phyloP scores from a whole-genome alignment of 2,797 vertebrate genomes.

The Oceanodroma leucorhoa region DNA sequence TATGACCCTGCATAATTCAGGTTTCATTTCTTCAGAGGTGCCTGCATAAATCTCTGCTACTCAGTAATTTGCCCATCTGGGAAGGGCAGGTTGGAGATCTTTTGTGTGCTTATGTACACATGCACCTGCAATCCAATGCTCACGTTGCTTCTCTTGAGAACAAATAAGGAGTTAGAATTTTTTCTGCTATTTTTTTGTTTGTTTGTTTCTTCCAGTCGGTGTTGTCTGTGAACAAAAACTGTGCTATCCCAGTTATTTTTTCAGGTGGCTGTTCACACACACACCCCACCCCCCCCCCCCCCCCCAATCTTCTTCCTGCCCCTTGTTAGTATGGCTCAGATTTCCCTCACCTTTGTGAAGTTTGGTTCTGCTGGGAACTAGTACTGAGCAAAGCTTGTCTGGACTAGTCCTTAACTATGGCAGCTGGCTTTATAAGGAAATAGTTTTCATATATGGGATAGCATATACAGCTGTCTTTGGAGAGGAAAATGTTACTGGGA shows the following conservation, averaged over 20 bases:
- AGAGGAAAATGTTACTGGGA: background rate
- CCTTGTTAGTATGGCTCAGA: background rate
- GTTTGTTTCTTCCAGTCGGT: rapidly evolving
- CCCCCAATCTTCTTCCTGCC: rapidly evolving
- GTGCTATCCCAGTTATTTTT: background rate
- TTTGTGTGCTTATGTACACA: background rate
- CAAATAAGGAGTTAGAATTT: background rate
- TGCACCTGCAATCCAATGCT: background rate
- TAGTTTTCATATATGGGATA: background rate
- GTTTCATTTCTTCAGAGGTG: background rate
- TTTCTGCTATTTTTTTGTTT: background rate
- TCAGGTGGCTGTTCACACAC: background rate
- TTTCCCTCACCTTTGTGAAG: background rate
- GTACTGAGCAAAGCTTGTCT: background rate
- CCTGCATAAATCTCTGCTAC: background rate
- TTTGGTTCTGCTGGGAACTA: background rate
- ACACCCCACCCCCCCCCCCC: too few species aligned
- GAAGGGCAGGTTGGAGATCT: background rate
- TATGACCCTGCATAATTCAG: background rate
- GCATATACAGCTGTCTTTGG: background rate
- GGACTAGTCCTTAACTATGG: background rate
- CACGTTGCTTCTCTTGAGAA: rapidly evolving
- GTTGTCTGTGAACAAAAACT: background rate
- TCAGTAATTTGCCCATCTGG: background rate
- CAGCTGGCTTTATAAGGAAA: background rate